Base-by-base conservation (phyloP, 2,797 vertebrate genomes). In the Mormyrus proboscirostris region DNA sequence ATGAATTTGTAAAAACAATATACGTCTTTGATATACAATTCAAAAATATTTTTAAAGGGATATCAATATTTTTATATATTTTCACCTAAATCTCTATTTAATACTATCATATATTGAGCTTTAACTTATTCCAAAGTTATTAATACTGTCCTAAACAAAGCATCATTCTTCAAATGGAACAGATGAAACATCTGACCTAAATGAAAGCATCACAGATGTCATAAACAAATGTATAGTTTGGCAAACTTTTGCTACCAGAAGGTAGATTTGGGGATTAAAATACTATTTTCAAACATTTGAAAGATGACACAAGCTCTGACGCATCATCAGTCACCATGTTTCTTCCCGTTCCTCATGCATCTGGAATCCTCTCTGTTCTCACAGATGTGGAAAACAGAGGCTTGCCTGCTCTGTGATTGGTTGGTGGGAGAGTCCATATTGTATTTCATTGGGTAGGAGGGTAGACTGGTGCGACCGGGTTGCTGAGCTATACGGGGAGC, bases 401-500 rank as follows among this genome's bases (percentile, higher is more conserved):
- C 88, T 69, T 84, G 92, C 88, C 91, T 85, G 91, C 25, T 90
- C 89, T 91, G 90, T 50, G 91, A 91, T 90, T 49, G 93, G 91
- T 93, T 57, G 91, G 89, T 93, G 87, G 65, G 51, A 62, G 44
- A 85, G 41, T 83, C 92, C 91, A 92, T 89, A 90, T 92, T 87
- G 51, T 53, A 59, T 88, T 90, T 87, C 89, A 51, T 53, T 87
- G 82, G 62, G 90, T 55, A 88, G 88, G 59, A 87, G 86, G 89
- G 90, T 83, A 88, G 89, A 79, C 59, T 92, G 90, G 86, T 50
- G 92, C 92, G 93, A 92, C 92, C 89, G 93, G 92, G 93, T 93
- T 90, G 92, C 90, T 91, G 91, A 91, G 93, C 92, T 93, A 92
- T 91, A 93, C 55, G n/a, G 88, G 88, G 19, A 69, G 86, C 38